Conservation (phyloP, 1,140 invertebrate genomes). For the Drosophila kepulauana region DNA sequence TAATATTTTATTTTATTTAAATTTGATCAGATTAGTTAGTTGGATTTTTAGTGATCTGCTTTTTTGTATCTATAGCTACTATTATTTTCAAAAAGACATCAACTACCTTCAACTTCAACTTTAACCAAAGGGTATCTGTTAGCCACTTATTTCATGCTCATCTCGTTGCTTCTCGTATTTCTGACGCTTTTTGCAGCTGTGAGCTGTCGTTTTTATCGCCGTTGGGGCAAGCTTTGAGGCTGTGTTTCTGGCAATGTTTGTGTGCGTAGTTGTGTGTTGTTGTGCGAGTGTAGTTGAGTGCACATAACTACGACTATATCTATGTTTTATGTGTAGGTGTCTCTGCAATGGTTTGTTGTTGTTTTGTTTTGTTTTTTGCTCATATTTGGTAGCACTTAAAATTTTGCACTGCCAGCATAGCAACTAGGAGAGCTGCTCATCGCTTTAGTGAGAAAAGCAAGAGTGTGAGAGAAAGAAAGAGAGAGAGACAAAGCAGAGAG, state of each 20-base stretch:
- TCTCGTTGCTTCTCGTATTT: slow-evolving; percentile 1
- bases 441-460: neutral
- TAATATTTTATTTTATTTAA: neutral
- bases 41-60: no score
- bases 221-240: slow-evolving; percentile 11
- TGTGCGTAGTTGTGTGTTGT: neutral
- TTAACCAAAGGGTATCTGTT: neutral
- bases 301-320: no score
- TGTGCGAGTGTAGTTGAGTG: neutral
- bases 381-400: slow-evolving; percentile 35
- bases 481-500: neutral
- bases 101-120: neutral
- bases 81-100: neutral
- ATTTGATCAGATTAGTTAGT: no score
- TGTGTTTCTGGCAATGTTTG: neutral
- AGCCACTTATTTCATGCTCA: neutral
- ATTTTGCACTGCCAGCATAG: slow-evolving; percentile 28
- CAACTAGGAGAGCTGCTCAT: slow-evolving; percentile 8
- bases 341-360: neutral
- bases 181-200: slow-evolving; percentile 33
- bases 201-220: slow-evolving; percentile 35
- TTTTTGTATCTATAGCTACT: neutral
- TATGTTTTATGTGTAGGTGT: neutral
- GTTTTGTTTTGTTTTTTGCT: slow-evolving; percentile 4
- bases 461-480: neutral